These are phyloP conservation scores for Oreochromis spilurus DNA, from an alignment of 2,113 vertebrate species.

Conservation along the genomic window DNA sequence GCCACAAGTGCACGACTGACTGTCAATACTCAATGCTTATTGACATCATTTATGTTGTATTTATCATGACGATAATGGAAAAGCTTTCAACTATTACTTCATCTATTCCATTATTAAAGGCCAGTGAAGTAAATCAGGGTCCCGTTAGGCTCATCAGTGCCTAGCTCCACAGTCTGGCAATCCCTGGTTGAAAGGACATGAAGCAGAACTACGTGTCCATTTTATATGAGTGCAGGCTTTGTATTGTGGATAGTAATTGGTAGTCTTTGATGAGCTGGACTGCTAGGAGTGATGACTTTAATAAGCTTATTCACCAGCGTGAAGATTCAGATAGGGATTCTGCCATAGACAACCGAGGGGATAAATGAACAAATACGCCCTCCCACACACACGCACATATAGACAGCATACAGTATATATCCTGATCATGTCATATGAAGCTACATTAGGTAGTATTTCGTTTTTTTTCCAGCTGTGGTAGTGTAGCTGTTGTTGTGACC, in stretches of 20 bases:
- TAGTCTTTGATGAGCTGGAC: constrained; percentile 38
- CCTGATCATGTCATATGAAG: not conserved
- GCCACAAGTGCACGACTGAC: not conserved
- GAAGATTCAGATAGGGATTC: constrained; percentile 10
- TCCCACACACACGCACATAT: not conserved
- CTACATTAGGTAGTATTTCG: not conserved
- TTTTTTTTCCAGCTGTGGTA: fast-evolving
- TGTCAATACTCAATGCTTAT: not conserved
- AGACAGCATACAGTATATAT: not conserved
- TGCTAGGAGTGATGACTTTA: constrained; percentile 37
- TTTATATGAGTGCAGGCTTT: constrained; percentile 17
- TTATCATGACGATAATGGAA: not conserved
- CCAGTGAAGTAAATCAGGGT: constrained; percentile 28
- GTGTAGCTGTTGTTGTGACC: not conserved
- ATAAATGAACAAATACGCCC: not conserved
- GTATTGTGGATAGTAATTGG: constrained; percentile 43
- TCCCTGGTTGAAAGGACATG: constrained; percentile 26
- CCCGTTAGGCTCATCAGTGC: constrained; percentile 24
- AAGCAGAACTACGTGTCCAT: constrained; percentile 25
- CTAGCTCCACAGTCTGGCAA: not conserved
- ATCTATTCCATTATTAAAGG: not conserved
- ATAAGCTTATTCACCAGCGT: constrained; percentile 37
- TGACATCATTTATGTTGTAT: not conserved
- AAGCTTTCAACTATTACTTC: not conserved
- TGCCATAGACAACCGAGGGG: not conserved